A percentile compares a stretch with the other conserved stretches of the same genome.
phyloP scores from a whole-genome alignment of 2,888 invertebrate species.

The Drosophila atripex region DNA sequence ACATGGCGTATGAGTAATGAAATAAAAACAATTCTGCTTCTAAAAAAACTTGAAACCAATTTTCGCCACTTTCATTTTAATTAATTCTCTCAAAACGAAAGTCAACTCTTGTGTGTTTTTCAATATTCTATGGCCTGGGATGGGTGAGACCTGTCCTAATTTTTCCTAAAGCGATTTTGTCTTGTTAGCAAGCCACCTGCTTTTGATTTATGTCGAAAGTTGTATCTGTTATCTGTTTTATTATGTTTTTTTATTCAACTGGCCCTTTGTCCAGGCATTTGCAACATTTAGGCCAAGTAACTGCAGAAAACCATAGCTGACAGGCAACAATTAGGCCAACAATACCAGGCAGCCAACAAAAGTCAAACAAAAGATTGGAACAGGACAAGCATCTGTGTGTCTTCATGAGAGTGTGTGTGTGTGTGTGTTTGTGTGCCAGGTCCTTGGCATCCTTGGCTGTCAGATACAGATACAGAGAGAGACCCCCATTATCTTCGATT shows the following conservation, averaged over 20 bases:
- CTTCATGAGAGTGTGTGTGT: not conserved
- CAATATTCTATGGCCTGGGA: not conserved
- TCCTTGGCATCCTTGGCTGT: slow-evolving; percentile 41
- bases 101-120: not conserved
- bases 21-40: not conserved
- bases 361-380: slow-evolving; percentile 26
- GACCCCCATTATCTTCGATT: slow-evolving; percentile 35
- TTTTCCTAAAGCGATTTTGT: not conserved
- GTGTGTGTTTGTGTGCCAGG: not conserved
- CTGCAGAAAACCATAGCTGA: slow-evolving; percentile 39
- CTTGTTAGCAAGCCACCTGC: not conserved
- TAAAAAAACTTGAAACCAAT: not conserved
- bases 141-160: slow-evolving; percentile 2
- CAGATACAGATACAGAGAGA: slow-evolving; percentile 31
- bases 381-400: slow-evolving; percentile 6
- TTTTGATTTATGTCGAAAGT: slow-evolving; percentile 27
- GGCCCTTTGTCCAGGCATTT: slow-evolving; percentile 8
- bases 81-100: not conserved
- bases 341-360: slow-evolving; percentile 20
- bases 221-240: slow-evolving; percentile 6
- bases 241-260: slow-evolving; percentile 1
- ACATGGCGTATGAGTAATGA: not conserved
- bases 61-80: not conserved
- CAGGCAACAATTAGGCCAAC: slow-evolving; percentile 50
- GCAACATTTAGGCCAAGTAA: slow-evolving; percentile 27